These are phyloP conservation scores for Mellilla xanthometata DNA, from an alignment of 2,888 invertebrate genomes.

Conservation along the genomic window DNA sequence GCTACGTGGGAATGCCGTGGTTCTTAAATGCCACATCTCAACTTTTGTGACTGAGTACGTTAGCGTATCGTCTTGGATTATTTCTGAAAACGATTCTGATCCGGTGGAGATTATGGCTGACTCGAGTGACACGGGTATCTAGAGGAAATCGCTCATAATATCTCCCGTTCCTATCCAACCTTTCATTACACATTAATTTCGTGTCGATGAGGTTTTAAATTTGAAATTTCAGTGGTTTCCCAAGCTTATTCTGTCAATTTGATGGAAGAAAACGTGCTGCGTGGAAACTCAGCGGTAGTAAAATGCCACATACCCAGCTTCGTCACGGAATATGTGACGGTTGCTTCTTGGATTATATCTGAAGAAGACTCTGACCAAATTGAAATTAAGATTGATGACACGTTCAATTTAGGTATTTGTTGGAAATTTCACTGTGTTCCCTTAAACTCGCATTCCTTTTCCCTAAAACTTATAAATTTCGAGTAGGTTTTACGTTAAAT, in stretches of 20 bases:
- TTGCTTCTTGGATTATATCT: conserved; percentile 93
- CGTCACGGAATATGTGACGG: conserved; percentile 94
- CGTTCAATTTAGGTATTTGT: conserved; percentile 63
- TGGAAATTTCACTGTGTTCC: no score
- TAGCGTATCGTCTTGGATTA: conserved; percentile 92
- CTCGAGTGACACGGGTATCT: conserved; percentile 67
- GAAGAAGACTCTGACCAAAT: conserved; percentile 83
- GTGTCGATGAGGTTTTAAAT: neutral
- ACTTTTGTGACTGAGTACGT: conserved; percentile 96
- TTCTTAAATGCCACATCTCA: conserved; percentile 96
- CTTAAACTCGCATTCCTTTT: conserved; percentile 27
- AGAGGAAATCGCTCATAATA: conserved; percentile 14
- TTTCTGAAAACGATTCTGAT: conserved; percentile 84
- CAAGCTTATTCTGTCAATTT: conserved; percentile 94
- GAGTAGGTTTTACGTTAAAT: neutral
- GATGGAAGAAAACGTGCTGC: conserved; percentile 95
- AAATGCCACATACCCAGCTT: conserved; percentile 97
- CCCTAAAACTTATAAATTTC: conserved; percentile 1
- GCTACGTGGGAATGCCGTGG: conserved; percentile 93
- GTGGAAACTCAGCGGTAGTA: conserved; percentile 94
- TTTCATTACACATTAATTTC: conserved; percentile 2
- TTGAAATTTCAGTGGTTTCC: conserved; percentile 90
- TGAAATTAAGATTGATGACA: conserved; percentile 64
- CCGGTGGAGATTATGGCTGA: conserved; percentile 75
- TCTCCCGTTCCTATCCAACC: conserved; percentile 27